phyloP scores from a whole-genome alignment of 2,113 vertebrate genomes.

The Chamaea fasciata region DNA sequence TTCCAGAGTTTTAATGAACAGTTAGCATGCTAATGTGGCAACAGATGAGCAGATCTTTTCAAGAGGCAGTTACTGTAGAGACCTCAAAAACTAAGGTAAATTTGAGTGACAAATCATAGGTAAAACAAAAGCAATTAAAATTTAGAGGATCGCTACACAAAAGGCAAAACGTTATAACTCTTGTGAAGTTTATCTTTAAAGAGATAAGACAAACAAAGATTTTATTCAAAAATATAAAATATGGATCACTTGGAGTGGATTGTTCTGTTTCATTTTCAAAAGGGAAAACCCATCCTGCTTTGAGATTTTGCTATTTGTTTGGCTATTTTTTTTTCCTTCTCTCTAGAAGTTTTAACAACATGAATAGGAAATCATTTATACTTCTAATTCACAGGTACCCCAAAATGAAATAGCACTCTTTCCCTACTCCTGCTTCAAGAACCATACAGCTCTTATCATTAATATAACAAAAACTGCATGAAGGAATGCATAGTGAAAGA shows the following conservation, averaged over 20 bases:
- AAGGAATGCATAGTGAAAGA: neutral
- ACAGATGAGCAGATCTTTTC: neutral
- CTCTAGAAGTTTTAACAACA: neutral
- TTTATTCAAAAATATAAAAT: neutral
- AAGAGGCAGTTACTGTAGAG: neutral
- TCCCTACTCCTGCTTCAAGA: neutral
- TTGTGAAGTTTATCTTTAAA: neutral
- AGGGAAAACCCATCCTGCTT: neutral
- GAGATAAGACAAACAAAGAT: neutral
- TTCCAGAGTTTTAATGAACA: neutral
- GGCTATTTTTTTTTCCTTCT: no score
- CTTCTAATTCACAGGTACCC: neutral
- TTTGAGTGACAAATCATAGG: neutral
- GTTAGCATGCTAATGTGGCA: neutral
- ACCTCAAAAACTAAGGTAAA: neutral
- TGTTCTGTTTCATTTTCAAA: neutral
- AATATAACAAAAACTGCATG: neutral
- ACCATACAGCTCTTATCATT: neutral
- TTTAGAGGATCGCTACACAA: neutral
- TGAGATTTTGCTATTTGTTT: neutral
- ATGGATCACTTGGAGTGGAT: neutral
- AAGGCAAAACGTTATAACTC: neutral
- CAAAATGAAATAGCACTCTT: neutral
- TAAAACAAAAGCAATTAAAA: neutral
- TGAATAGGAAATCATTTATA: neutral